Evolutionary conservation across 2,113 vertebrate genomes (phyloP).

Genomic region (Rattus norvegicus): GRCr8 NC_086026.1:99015501-99016000

Average conservation of each 20-base stretch:
- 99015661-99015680: constrained; percentile 1
- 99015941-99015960: constrained; percentile 59
- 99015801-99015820: not conserved
- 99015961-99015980: constrained; percentile 26
- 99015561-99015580: constrained; percentile 41
- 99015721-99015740: not conserved
- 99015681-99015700: not conserved
- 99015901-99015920: not conserved
- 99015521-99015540: constrained; percentile 78
- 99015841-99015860: not conserved
- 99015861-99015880: not conserved
- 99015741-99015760: not conserved
- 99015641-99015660: not conserved
- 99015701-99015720: not conserved
- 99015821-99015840: not conserved
- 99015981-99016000: not conserved
- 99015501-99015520: constrained; percentile 81
- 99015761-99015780: not conserved
- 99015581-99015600: constrained; percentile 66
- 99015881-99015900: not conserved
- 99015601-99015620: constrained; percentile 47
- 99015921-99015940: not conserved
- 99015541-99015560: constrained; percentile 75
- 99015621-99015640: constrained; percentile 16
- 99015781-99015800: not conserved